These are phyloP conservation scores for Micromesistius poutassou DNA, from an alignment of 2,797 vertebrate genomes.

Conservation along the genomic window DNA sequence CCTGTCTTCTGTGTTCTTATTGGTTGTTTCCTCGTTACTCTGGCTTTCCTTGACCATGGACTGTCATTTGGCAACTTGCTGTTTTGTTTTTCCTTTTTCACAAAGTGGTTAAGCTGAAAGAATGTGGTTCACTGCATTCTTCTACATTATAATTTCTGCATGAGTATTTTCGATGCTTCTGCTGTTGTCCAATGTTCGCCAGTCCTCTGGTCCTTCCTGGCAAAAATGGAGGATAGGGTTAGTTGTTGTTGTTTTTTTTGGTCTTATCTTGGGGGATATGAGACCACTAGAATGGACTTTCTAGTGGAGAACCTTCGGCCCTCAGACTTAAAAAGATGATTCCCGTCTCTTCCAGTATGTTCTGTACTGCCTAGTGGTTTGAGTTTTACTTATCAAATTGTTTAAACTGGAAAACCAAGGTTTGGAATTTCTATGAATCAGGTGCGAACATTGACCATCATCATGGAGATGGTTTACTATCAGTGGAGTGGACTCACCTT, in stretches of 20 bases:
- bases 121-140: not conserved
- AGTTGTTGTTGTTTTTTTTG: not conserved
- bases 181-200: not conserved
- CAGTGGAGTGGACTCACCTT: no score
- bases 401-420: not conserved
- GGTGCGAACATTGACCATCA: no score
- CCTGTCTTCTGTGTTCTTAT: slow-evolving; percentile 47
- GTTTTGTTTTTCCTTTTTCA: not conserved
- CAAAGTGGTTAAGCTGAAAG: not conserved
- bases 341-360: not conserved
- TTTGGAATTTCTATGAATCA: no score
- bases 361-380: not conserved
- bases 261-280: not conserved
- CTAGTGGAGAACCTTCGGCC: not conserved
- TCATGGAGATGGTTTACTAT: no score
- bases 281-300: not conserved
- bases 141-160: not conserved
- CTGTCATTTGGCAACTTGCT: not conserved
- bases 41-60: not conserved
- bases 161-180: not conserved
- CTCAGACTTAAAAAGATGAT: not conserved
- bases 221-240: not conserved
- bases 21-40: slow-evolving; percentile 20
- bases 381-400: not conserved
- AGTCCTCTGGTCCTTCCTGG: not conserved